These are phyloP conservation scores for Alauda arvensis DNA, from an alignment of 2,797 vertebrate species.

Conservation along the genomic window DNA sequence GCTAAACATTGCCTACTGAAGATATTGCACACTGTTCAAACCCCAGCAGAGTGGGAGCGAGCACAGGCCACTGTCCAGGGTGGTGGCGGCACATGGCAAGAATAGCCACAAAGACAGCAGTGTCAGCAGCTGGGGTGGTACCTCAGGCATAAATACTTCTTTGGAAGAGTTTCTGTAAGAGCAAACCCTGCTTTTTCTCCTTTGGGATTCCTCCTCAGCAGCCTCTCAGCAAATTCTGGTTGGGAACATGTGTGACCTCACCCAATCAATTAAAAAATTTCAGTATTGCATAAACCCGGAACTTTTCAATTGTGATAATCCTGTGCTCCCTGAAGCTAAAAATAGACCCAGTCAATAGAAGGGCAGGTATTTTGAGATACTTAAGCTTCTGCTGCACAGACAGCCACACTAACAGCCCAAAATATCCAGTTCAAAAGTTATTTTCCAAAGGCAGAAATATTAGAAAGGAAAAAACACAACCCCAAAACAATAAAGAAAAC, in stretches of 20 bases:
- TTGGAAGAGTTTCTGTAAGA: neutral
- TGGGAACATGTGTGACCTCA: neutral
- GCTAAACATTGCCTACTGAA: neutral
- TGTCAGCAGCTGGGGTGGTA: constrained; percentile 9
- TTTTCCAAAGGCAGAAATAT: neutral
- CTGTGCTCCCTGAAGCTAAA: neutral
- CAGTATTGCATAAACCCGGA: neutral
- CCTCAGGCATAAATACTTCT: neutral
- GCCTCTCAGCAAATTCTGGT: neutral
- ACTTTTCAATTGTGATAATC: neutral
- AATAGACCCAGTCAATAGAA: neutral
- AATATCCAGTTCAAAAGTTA: neutral
- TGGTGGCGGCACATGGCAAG: neutral
- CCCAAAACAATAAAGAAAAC: neutral
- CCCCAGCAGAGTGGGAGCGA: neutral
- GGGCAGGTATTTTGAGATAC: constrained; percentile 5
- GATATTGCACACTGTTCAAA: neutral
- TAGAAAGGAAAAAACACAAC: neutral
- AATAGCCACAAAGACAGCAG: constrained; percentile 1
- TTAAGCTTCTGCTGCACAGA: neutral
- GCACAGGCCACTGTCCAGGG: neutral
- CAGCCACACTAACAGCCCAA: neutral
- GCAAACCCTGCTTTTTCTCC: neutral
- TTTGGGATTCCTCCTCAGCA: neutral
- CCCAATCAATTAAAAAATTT: neutral